Evolutionary conservation across 2,888 invertebrate species (phyloP).

Genomic region (Callosobruchus maculatus): DNA sequence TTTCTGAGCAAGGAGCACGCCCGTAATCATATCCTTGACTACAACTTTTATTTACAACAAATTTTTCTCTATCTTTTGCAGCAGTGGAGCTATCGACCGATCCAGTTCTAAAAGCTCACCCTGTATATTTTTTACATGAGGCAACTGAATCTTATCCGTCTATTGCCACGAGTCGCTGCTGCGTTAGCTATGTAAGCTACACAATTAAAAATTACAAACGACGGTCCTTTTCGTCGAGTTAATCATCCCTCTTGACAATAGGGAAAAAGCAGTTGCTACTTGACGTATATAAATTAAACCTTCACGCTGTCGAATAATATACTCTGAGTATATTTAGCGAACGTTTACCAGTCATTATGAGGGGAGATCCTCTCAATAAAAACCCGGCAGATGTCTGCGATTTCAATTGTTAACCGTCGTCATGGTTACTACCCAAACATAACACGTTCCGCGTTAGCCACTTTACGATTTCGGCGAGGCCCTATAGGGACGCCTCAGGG

Average conservation of each 20-base stretch:
- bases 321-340: slow-evolving; percentile 45
- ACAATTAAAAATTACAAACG: slow-evolving; percentile 47
- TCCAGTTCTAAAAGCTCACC: no score
- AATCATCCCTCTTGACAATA: slow-evolving; percentile 32
- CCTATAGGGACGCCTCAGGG: background rate
- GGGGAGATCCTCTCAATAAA: slow-evolving; percentile 39
- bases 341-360: slow-evolving; percentile 33
- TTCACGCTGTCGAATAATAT: slow-evolving; percentile 46
- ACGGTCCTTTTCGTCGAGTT: slow-evolving; percentile 33
- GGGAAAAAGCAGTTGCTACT: slow-evolving; percentile 32
- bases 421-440: slow-evolving; percentile 46
- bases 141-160: no score
- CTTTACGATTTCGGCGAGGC: slow-evolving; percentile 29
- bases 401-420: slow-evolving; percentile 46
- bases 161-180: background rate
- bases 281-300: slow-evolving; percentile 46
- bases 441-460: slow-evolving; percentile 36
- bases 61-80: no score
- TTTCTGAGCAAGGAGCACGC: no score
- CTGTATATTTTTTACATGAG: no score
- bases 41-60: no score
- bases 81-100: no score
- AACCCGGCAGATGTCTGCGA: slow-evolving; percentile 44
- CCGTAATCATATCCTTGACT: no score
- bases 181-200: slow-evolving; percentile 23